Conservation (phyloP, 1,140 invertebrate genomes). For the Panonychus citri region DNA sequence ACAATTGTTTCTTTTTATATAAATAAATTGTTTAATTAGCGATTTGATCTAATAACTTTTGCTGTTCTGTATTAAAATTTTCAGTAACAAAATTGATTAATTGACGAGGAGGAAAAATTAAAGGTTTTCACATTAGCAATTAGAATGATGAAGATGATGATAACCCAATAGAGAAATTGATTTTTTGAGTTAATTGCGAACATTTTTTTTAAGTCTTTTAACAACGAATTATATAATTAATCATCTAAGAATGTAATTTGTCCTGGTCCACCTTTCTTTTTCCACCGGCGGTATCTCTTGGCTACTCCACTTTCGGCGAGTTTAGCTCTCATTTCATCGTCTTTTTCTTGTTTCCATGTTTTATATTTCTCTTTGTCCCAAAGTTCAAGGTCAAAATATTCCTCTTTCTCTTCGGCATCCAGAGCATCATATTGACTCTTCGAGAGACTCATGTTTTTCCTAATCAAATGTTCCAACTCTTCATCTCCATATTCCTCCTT, state of each 20-base stretch:
- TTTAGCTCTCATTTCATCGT: slow-evolving; percentile 54
- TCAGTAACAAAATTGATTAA: too few species aligned
- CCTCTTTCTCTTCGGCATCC: slow-evolving; percentile 44
- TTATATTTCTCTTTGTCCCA: slow-evolving; percentile 57
- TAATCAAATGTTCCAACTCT: slow-evolving; percentile 59
- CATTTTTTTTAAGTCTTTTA: too few species aligned
- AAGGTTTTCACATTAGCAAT: too few species aligned
- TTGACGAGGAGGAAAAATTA: too few species aligned
- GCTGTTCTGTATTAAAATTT: too few species aligned
- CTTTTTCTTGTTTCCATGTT: slow-evolving; percentile 51
- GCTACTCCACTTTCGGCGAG: slow-evolving; percentile 48
- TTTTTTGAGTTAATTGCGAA: too few species aligned
- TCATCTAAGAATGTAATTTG: slow-evolving; percentile 51
- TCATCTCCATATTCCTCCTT: slow-evolving; percentile 50
- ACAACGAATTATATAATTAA: too few species aligned
- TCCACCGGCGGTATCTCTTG: slow-evolving; percentile 50
- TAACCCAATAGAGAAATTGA: too few species aligned
- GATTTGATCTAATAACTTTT: too few species aligned
- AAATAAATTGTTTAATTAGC: too few species aligned
- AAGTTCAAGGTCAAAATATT: slow-evolving; percentile 45
- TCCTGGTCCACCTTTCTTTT: slow-evolving; percentile 50
- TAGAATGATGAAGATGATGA: too few species aligned
- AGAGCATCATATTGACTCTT: slow-evolving; percentile 34
- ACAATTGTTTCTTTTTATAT: too few species aligned
- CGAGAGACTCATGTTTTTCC: slow-evolving; percentile 43